These are phyloP conservation scores for Dissostichus mawsoni DNA, from an alignment of 2,113 vertebrate species.

Conservation along the genomic window DNA sequence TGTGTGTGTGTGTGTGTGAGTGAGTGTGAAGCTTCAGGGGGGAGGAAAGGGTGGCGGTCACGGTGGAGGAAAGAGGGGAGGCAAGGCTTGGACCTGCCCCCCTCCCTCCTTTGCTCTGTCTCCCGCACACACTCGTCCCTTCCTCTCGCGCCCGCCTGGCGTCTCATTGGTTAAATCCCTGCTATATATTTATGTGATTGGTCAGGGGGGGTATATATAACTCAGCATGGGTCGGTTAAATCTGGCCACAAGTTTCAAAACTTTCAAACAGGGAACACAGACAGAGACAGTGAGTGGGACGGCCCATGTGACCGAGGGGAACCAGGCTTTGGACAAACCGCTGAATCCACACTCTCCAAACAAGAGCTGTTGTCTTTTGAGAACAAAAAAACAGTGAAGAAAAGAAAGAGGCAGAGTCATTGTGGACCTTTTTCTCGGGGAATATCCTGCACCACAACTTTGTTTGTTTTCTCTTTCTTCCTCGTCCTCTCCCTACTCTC, in stretches of 20 bases:
- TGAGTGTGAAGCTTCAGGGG: conserved; percentile 28
- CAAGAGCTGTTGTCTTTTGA: conserved; percentile 50
- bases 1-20: not conserved
- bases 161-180: conserved; percentile 75
- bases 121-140: conserved; percentile 32
- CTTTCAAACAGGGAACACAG: conserved; percentile 67
- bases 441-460: conserved; percentile 63
- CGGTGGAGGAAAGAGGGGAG: conserved; percentile 58
- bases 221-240: conserved; percentile 79
- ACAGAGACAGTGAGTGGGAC: conserved; percentile 58
- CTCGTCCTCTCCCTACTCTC: conserved; percentile 49
- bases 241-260: conserved; percentile 86
- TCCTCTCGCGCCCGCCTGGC: conserved; percentile 54
- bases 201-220: conserved; percentile 82
- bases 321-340: conserved; percentile 60
- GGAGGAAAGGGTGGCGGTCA: conserved; percentile 73
- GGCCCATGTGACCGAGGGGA: conserved; percentile 55
- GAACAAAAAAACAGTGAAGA: conserved; percentile 14
- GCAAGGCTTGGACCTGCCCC: conserved; percentile 43
- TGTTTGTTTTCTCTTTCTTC: conserved; percentile 56
- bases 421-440: conserved; percentile 62
- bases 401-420: conserved; percentile 55
- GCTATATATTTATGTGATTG: conserved; percentile 78
- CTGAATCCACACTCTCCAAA: conserved; percentile 62
- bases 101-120: conserved; percentile 53